A percentile compares a stretch with the other conserved stretches of the same genome.
phyloP scores from a whole-genome alignment of 2,113 vertebrate species.

The Marcusenius ussheri region DNA sequence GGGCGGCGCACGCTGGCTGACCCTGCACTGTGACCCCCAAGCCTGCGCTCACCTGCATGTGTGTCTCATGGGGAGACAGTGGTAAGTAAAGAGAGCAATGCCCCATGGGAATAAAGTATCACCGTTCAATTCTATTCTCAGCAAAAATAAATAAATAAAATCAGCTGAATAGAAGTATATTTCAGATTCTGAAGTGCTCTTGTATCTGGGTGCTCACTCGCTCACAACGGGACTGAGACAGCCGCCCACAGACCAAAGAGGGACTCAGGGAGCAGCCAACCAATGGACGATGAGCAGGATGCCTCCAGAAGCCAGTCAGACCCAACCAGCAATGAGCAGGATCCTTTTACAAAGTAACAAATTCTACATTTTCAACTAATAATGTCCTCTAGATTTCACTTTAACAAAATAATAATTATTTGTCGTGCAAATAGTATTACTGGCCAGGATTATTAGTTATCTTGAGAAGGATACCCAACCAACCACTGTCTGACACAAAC shows the following conservation, averaged over 20 bases:
- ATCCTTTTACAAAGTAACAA: background rate
- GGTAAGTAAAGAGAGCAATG: background rate
- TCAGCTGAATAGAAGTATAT: background rate
- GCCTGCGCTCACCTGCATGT: background rate
- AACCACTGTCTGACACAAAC: background rate
- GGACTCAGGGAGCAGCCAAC: background rate
- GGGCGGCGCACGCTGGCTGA: too few species aligned
- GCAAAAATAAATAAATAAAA: background rate
- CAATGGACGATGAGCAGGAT: background rate
- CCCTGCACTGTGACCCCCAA: too few species aligned
- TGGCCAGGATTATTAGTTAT: background rate
- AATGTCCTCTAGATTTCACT: background rate
- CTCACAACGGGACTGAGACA: background rate
- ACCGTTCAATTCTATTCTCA: background rate
- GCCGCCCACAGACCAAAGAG: background rate
- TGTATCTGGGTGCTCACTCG: background rate
- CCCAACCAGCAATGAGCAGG: background rate
- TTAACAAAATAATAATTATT: too few species aligned
- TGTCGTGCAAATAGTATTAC: background rate
- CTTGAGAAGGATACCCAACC: background rate
- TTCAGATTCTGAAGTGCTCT: background rate
- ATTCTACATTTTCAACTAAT: background rate
- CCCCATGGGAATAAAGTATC: background rate
- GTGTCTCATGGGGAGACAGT: background rate
- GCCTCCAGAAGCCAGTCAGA: background rate